Evolutionary conservation across 2,888 invertebrate species (phyloP).

Genomic region (Liopterus haemorrhoidalis): DNA sequence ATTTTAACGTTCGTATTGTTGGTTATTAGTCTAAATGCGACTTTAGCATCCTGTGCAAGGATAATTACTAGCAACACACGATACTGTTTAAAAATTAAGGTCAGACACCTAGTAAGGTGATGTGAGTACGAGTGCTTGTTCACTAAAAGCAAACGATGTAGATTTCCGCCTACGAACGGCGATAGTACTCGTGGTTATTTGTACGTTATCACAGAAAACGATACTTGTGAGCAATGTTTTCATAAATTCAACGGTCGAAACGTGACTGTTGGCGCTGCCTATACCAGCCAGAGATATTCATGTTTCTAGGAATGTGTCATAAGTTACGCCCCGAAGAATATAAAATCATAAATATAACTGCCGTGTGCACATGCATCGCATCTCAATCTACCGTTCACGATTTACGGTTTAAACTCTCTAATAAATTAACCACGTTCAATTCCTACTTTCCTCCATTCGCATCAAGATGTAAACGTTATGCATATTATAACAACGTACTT

Average conservation of each 20-base stretch:
- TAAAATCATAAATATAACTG: constrained; percentile 22
- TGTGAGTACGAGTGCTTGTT: too few species aligned
- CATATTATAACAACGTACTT: too few species aligned
- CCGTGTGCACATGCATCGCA: constrained; percentile 17
- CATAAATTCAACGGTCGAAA: constrained; percentile 19
- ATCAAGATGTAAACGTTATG: too few species aligned
- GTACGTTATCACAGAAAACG: constrained; percentile 11
- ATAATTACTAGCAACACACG: too few species aligned
- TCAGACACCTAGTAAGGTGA: too few species aligned
- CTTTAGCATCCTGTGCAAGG: too few species aligned
- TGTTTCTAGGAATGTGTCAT: constrained; percentile 23
- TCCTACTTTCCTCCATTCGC: too few species aligned
- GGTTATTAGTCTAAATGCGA: too few species aligned
- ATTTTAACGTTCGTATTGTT: too few species aligned
- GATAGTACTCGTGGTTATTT: constrained; percentile 5
- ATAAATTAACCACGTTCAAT: constrained; percentile 22
- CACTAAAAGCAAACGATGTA: too few species aligned
- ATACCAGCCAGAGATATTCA: constrained; percentile 14
- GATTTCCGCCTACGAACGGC: too few species aligned
- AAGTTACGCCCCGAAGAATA: constrained; percentile 21
- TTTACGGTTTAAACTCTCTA: constrained; percentile 23
- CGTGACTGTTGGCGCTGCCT: constrained; percentile 9
- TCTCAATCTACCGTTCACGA: constrained; percentile 14
- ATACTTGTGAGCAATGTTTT: constrained; percentile 8
- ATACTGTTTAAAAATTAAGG: too few species aligned